Evolutionary conservation across 2,113 vertebrate species (phyloP).

Genomic region (Lasiurus borealis): DNA sequence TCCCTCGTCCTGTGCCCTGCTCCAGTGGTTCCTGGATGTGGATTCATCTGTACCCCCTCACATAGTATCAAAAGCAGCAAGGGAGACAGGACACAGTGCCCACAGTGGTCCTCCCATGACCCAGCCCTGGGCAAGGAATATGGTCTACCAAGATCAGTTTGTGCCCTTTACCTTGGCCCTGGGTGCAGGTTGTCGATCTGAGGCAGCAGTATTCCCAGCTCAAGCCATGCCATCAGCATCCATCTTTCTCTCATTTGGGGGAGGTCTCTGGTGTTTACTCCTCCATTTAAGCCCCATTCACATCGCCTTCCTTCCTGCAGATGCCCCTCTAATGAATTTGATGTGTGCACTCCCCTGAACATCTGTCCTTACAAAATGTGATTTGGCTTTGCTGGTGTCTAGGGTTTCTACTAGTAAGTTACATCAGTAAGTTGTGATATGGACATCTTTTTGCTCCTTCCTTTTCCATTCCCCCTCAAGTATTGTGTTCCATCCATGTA

Average conservation of each 20-base stretch:
- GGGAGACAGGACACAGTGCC: background rate
- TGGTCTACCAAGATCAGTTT: background rate
- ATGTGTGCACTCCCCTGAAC: accelerated
- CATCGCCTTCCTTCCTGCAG: background rate
- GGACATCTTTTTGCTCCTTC: background rate
- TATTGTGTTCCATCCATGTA: accelerated
- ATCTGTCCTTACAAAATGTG: background rate
- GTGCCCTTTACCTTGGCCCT: background rate
- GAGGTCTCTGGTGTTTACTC: background rate
- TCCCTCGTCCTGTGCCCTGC: background rate
- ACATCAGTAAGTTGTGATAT: accelerated
- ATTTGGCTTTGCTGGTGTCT: accelerated
- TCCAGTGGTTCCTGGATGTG: no score
- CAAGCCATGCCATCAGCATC: background rate
- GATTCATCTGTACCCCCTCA: background rate
- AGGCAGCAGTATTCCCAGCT: no score
- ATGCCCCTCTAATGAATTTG: no score
- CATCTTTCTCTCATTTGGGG: background rate
- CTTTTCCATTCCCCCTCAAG: no score
- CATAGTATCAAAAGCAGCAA: background rate
- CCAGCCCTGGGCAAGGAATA: accelerated
- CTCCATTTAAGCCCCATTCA: background rate
- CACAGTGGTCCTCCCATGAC: background rate
- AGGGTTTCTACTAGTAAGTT: background rate
- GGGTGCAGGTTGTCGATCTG: background rate